A percentile compares a stretch with the other conserved stretches of the same genome.
Evolutionary conservation across 2,113 vertebrate genomes (phyloP).

Genomic region (Caracal caracal): DNA sequence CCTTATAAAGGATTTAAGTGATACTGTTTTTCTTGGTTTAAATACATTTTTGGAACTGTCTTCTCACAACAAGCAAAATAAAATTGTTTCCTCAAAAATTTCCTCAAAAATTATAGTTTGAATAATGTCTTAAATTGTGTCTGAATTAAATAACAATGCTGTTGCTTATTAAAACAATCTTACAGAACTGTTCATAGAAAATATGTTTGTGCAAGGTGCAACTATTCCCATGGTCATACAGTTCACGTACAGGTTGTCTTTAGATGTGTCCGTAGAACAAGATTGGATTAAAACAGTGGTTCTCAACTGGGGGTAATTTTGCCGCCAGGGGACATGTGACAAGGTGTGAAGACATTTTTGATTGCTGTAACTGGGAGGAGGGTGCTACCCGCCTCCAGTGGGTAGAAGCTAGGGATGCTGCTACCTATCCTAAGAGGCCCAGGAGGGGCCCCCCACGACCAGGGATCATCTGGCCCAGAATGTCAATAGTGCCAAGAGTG

Average conservation of each 20-base stretch:
- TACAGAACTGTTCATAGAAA: background rate
- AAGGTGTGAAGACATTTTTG: background rate
- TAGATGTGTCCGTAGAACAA: background rate
- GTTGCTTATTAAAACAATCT: background rate
- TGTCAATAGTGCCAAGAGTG: background rate
- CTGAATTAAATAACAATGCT: constrained; percentile 4
- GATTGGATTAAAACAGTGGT: background rate
- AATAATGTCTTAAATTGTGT: constrained; percentile 40
- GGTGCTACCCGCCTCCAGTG: background rate
- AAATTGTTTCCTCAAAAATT: background rate
- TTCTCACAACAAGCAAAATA: constrained; percentile 49
- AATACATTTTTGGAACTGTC: constrained; percentile 56
- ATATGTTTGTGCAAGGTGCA: background rate
- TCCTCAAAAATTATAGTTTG: constrained; percentile 46
- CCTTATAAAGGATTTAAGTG: background rate
- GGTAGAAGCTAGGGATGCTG: background rate
- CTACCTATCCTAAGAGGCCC: background rate
- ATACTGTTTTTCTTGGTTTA: constrained; percentile 25
- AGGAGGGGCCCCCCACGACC: background rate
- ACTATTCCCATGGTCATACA: background rate
- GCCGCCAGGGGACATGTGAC: background rate
- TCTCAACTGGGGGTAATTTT: background rate
- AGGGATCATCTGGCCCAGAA: background rate
- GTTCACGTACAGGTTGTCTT: background rate
- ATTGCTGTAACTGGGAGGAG: background rate